phyloP scores from a whole-genome alignment of 2,888 invertebrate species.

The Hoplodrina blanda region DNA sequence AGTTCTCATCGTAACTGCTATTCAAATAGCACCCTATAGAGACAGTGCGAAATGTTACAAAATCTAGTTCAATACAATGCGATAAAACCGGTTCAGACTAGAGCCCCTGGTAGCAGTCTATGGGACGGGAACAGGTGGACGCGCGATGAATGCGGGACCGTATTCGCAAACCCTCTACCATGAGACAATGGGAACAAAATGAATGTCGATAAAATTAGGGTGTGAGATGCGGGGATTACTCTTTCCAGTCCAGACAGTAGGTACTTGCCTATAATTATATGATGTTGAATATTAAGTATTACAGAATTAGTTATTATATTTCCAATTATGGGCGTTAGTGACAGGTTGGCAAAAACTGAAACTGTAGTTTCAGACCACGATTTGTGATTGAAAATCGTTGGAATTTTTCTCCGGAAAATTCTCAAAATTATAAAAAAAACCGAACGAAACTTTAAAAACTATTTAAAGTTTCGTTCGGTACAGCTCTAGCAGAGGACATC shows the following conservation, averaged over 20 bases:
- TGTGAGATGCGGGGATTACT: background rate
- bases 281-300: background rate
- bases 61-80: conserved; percentile 63
- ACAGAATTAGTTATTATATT: background rate
- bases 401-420: too few species aligned
- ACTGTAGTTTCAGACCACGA: too few species aligned
- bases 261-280: background rate
- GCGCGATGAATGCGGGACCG: conserved; percentile 49
- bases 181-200: conserved; percentile 5
- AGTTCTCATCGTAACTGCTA: conserved; percentile 57
- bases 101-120: conserved; percentile 63
- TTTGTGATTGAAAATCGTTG: too few species aligned
- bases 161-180: conserved; percentile 62
- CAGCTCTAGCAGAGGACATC: too few species aligned
- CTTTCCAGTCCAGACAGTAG: background rate
- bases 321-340: too few species aligned
- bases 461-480: too few species aligned
- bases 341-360: too few species aligned
- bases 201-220: conserved; percentile 9
- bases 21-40: conserved; percentile 53
- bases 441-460: too few species aligned
- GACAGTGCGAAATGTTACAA: conserved; percentile 50
- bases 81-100: conserved; percentile 60
- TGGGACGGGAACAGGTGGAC: conserved; percentile 70
- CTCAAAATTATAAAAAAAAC: too few species aligned